Percentiles rank a stretch among this genome's conserved stretches.
Evolutionary conservation across 2,113 vertebrate species (phyloP).

Genomic region (Corythornis vintsioides): DNA sequence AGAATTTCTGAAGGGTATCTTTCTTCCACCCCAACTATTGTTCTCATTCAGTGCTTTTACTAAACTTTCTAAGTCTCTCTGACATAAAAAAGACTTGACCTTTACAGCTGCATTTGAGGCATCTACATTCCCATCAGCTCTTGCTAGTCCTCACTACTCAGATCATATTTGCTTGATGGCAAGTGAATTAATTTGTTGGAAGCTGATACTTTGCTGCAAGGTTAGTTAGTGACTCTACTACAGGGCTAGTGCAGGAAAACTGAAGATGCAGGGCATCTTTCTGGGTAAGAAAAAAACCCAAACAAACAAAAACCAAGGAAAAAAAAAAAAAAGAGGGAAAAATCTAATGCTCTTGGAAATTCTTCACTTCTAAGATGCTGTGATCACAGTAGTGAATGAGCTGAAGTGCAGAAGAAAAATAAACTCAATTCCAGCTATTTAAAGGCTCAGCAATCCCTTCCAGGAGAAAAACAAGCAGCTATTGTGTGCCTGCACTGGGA

Average conservation of each 20-base stretch:
- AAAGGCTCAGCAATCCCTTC: conserved; percentile 27
- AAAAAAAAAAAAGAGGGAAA: background rate
- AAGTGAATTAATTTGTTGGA: background rate
- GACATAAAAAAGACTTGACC: background rate
- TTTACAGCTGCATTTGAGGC: background rate
- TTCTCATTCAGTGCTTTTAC: background rate
- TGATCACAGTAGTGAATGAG: background rate
- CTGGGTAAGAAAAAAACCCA: too few species aligned
- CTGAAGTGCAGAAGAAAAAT: conserved; percentile 11
- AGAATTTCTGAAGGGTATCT: background rate
- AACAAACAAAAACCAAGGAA: too few species aligned
- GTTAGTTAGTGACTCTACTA: background rate
- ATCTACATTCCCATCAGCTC: background rate
- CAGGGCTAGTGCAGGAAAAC: background rate
- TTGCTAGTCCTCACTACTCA: background rate
- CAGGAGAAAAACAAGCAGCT: conserved; percentile 31
- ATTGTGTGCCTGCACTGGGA: background rate
- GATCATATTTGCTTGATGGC: background rate
- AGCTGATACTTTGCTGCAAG: background rate
- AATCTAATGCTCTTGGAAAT: background rate
- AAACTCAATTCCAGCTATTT: conserved; percentile 33
- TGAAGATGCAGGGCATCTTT: background rate
- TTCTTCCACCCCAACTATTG: background rate
- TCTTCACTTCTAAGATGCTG: background rate
- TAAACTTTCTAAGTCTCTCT: background rate